A percentile compares a stretch with the other conserved stretches of the same genome.
These are phyloP conservation scores for Hylomyscus alleni DNA, from an alignment of 2,797 vertebrate species.

Conservation along the genomic window DNA sequence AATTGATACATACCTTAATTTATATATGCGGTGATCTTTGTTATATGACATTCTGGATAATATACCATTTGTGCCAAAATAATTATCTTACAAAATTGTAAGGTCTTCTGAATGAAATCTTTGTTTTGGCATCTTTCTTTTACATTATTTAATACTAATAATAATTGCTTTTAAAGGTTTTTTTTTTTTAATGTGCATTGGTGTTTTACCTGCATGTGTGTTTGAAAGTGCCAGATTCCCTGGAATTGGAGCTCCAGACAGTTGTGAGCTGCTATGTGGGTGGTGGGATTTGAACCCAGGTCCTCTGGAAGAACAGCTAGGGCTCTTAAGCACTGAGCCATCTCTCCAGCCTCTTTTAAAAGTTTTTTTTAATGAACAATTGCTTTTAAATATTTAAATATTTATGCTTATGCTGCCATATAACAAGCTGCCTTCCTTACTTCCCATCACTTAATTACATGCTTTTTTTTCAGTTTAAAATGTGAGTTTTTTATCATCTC, in stretches of 20 bases:
- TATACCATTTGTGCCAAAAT: background rate
- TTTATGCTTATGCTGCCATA: too few relatives aligned
- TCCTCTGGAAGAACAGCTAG: too few relatives aligned
- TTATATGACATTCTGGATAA: background rate
- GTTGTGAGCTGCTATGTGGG: too few relatives aligned
- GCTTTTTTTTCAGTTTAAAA: background rate
- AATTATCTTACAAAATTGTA: background rate
- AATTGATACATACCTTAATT: slow-evolving; percentile 64
- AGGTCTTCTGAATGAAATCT: background rate
- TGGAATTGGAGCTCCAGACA: too few relatives aligned
- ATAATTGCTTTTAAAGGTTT: background rate
- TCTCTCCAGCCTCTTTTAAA: too few relatives aligned
- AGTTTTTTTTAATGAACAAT: background rate
- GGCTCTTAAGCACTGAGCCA: too few relatives aligned
- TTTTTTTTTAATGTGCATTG: too few relatives aligned
- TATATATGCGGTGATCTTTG: slow-evolving; percentile 56
- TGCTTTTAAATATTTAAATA: too few relatives aligned
- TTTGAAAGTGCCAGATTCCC: too few relatives aligned
- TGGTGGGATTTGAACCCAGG: too few relatives aligned
- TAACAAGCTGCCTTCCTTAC: background rate
- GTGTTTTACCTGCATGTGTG: too few relatives aligned
- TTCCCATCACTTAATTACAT: background rate
- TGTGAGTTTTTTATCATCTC: background rate
- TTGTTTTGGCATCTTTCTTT: background rate
- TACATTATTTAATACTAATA: background rate